phyloP scores from a whole-genome alignment of 2,113 vertebrate species.

The Crotalus viridis region DNA sequence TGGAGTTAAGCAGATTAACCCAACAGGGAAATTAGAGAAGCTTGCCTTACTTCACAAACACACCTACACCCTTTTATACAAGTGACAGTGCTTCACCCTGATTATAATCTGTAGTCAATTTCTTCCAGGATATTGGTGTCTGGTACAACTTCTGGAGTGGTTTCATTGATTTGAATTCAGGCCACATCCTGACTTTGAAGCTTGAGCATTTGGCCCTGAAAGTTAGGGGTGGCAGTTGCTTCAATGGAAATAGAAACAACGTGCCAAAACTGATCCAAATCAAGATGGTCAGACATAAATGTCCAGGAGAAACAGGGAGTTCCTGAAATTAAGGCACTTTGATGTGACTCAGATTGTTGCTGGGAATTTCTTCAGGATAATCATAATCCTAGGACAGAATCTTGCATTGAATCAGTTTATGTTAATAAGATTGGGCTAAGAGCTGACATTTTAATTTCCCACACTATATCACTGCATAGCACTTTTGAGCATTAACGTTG shows the following conservation, averaged over 20 bases:
- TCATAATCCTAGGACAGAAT: neutral
- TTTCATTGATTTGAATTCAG: constrained; percentile 15
- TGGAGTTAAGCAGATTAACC: constrained; percentile 18
- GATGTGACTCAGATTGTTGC: neutral
- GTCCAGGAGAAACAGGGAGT: neutral
- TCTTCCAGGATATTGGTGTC: constrained; percentile 40
- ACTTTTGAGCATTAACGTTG: neutral
- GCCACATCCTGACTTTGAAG: constrained; percentile 24
- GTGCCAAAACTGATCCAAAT: constrained; percentile 14
- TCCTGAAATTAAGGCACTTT: neutral
- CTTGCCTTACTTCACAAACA: constrained; percentile 34
- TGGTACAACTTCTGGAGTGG: constrained; percentile 38
- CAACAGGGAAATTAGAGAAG: constrained; percentile 11
- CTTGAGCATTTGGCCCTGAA: neutral
- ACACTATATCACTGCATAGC: neutral
- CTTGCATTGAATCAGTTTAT: neutral
- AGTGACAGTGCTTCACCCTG: neutral
- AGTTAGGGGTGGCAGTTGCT: neutral
- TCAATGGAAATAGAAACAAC: neutral
- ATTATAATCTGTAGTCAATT: neutral
- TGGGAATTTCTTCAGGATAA: neutral
- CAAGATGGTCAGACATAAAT: neutral
- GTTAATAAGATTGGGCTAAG: neutral
- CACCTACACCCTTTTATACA: constrained; percentile 9
- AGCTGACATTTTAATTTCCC: neutral